Evolutionary conservation across 2,797 vertebrate genomes (phyloP).

Genomic region (Coluber constrictor): DNA sequence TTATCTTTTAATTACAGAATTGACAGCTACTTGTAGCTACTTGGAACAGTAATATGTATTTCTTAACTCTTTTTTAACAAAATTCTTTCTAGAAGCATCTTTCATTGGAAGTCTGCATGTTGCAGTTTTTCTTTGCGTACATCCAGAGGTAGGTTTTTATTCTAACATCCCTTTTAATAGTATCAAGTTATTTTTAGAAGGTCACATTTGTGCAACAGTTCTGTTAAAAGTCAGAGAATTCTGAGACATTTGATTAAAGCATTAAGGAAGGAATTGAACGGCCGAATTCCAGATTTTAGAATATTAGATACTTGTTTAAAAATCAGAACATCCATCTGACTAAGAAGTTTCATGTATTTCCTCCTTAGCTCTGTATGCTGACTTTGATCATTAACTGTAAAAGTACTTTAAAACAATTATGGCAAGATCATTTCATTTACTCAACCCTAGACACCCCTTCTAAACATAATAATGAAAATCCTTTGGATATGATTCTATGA

Average conservation of each 20-base stretch:
- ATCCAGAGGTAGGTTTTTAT: constrained; percentile 87
- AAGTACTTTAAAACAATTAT: neutral
- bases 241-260: neutral
- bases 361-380: neutral
- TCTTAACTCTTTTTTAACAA: constrained; percentile 41
- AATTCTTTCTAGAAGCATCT: constrained; percentile 87
- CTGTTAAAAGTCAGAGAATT: neutral
- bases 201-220: neutral
- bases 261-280: neutral
- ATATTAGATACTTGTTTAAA: neutral
- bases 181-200: neutral
- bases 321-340: neutral
- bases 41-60: constrained; percentile 17
- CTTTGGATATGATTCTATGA: neutral
- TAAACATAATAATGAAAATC: neutral
- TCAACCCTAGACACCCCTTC: neutral
- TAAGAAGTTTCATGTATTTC: neutral
- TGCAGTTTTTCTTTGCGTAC: constrained; percentile 98
- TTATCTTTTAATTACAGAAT: neutral
- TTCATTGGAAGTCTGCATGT: constrained; percentile 97
- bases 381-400: neutral
- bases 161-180: constrained; percentile 1
- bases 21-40: constrained; percentile 12
- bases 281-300: neutral
- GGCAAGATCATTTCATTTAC: neutral